These are phyloP conservation scores for Dryadula phaetusa DNA, from an alignment of 2,888 invertebrate genomes.

Conservation along the genomic window DNA sequence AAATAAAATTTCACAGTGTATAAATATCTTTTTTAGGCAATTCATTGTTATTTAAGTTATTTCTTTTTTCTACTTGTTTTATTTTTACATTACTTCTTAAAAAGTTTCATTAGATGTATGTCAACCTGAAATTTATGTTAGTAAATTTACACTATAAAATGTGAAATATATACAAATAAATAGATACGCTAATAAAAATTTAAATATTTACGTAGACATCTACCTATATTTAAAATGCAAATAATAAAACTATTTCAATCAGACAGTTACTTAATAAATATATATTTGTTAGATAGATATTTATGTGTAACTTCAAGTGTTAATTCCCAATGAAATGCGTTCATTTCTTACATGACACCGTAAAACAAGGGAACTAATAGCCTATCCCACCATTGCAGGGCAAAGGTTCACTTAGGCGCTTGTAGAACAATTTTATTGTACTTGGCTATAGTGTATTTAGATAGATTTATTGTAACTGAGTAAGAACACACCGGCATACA, in stretches of 20 bases:
- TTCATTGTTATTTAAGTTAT: no score
- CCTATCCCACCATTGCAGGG: constrained; percentile 42
- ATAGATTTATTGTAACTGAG: constrained; percentile 46
- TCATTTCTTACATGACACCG: constrained; percentile 40
- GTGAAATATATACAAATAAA: no score
- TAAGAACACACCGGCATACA: constrained; percentile 44
- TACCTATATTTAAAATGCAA: not conserved
- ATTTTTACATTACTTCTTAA: no score
- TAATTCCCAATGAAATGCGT: constrained; percentile 44
- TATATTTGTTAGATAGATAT: constrained; percentile 29
- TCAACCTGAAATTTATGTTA: no score
- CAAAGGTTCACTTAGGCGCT: constrained; percentile 44
- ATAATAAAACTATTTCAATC: not conserved
- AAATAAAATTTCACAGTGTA: no score
- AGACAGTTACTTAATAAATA: constrained; percentile 23
- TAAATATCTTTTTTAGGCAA: no score
- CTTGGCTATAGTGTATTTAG: constrained; percentile 43
- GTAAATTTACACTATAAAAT: no score
- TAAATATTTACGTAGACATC: not conserved
- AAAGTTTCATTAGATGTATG: no score
- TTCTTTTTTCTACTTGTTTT: no score
- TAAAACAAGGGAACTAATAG: constrained; percentile 46
- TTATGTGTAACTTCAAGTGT: constrained; percentile 41
- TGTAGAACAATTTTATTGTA: constrained; percentile 48
- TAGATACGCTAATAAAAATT: not conserved